These are phyloP conservation scores for Ernsta delagoae DNA, from an alignment of 2,888 invertebrate species.

Conservation along the genomic window DNA sequence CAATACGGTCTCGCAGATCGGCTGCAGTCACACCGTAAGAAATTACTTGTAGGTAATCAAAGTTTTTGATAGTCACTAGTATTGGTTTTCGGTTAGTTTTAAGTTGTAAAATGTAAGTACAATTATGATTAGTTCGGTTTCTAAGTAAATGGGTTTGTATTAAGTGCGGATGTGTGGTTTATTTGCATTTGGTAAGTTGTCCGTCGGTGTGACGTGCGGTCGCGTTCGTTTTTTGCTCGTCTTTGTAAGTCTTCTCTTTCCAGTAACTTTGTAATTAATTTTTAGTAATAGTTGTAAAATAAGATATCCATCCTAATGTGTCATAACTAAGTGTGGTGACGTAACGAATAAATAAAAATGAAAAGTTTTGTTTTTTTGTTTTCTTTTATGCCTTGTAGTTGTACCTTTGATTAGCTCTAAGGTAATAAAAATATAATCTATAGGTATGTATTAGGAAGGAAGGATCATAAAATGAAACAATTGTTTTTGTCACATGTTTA, in stretches of 20 bases:
- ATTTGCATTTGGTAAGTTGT: constrained; percentile 19
- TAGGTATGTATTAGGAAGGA: background rate
- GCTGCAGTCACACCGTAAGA: constrained; percentile 26
- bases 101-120: constrained; percentile 34
- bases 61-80: constrained; percentile 34
- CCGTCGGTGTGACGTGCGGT: constrained; percentile 47
- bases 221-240: constrained; percentile 26
- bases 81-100: constrained; percentile 34
- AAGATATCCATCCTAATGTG: constrained; percentile 76
- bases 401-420: no score
- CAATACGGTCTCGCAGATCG: constrained; percentile 14
- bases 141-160: constrained; percentile 9
- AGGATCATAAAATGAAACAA: constrained; percentile 33
- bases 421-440: no score
- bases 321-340: constrained; percentile 79
- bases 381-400: constrained; percentile 4
- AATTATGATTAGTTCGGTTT: constrained; percentile 27
- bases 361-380: constrained; percentile 43
- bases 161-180: constrained; percentile 7
- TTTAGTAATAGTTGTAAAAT: constrained; percentile 64
- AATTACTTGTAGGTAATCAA: constrained; percentile 9
- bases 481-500: constrained; percentile 59
- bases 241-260: constrained; percentile 56
- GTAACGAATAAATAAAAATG: constrained; percentile 73
- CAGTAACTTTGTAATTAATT: constrained; percentile 59